Percentiles rank a stretch among this genome's conserved stretches.
Conservation (phyloP, 2,888 invertebrate genomes). For the Tethea ocularis region DNA sequence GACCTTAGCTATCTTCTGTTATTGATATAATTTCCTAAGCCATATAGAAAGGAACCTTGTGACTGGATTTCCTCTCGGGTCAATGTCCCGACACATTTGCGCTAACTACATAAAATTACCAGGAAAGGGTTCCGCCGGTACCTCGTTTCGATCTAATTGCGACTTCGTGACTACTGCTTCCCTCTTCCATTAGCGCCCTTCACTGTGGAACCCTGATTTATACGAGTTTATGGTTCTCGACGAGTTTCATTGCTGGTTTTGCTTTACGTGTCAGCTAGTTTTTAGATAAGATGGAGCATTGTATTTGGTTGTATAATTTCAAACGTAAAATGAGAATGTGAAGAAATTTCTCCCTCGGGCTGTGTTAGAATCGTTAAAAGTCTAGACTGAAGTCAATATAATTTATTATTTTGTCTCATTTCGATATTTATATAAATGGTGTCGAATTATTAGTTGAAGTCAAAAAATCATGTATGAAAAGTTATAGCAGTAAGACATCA, state of each 20-base stretch:
- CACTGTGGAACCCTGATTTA: constrained; percentile 34
- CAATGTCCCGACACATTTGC: constrained; percentile 59
- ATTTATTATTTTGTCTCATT: constrained; percentile 47
- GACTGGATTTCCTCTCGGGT: constrained; percentile 27
- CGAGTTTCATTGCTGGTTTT: constrained; percentile 32
- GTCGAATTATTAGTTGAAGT: constrained; percentile 32
- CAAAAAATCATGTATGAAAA: too few species aligned
- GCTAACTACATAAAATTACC: constrained; percentile 75
- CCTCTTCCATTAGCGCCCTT: constrained; percentile 66
- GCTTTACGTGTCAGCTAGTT: background rate
- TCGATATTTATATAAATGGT: constrained; percentile 17
- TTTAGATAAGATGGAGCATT: constrained; percentile 22
- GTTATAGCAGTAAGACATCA: too few species aligned
- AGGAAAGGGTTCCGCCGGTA: constrained; percentile 64
- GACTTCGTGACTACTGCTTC: constrained; percentile 70
- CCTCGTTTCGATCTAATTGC: constrained; percentile 73
- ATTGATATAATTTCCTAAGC: too few species aligned
- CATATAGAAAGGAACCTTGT: background rate
- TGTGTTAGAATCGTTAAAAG: constrained; percentile 50
- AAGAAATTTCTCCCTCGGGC: constrained; percentile 31
- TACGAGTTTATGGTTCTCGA: constrained; percentile 17
- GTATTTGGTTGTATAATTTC: constrained; percentile 19
- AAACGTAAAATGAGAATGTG: constrained; percentile 4
- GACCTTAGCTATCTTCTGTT: too few species aligned
- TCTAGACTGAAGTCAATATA: constrained; percentile 59